A percentile compares a stretch with the other conserved stretches of the same genome.
phyloP scores from a whole-genome alignment of 2,113 vertebrate genomes.

The Anhinga anhinga region DNA sequence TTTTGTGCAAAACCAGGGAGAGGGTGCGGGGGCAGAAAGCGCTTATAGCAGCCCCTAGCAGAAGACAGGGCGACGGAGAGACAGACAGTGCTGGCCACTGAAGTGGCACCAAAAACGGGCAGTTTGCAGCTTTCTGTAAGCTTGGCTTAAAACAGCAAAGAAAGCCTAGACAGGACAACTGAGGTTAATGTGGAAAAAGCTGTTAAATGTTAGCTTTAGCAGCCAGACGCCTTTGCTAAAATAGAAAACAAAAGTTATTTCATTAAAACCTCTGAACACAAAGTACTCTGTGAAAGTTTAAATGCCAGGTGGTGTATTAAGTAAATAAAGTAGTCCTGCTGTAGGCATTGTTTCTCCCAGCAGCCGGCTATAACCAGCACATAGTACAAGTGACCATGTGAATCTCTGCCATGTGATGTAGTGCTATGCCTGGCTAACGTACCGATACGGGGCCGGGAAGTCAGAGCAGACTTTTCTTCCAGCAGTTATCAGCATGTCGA shows the following conservation, averaged over 20 bases:
- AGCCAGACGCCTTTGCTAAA: not conserved
- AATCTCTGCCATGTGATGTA: constrained; percentile 11
- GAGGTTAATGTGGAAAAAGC: not conserved
- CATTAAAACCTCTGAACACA: constrained; percentile 5
- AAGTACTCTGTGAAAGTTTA: not conserved
- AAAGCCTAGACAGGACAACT: not conserved
- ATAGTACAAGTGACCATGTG: not conserved
- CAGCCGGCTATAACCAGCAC: constrained; percentile 19
- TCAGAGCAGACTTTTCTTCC: not conserved
- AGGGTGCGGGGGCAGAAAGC: not conserved
- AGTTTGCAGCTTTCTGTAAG: not conserved
- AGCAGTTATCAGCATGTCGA: not conserved
- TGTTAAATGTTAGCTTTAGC: not conserved
- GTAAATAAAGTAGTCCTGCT: constrained; percentile 47
- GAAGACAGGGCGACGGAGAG: not conserved
- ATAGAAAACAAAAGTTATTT: not conserved
- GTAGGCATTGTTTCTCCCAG: constrained; percentile 47
- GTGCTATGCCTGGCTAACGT: not conserved
- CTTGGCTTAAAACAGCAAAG: not conserved
- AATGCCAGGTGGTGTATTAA: constrained; percentile 52
- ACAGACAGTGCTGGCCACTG: not conserved
- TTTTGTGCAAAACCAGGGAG: not conserved
- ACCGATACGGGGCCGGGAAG: not conserved
- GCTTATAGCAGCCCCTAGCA: not conserved
- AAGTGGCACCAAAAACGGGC: not conserved